Conservation (phyloP, 2,113 vertebrate species). For the Motacilla tschutschensis region DNA sequence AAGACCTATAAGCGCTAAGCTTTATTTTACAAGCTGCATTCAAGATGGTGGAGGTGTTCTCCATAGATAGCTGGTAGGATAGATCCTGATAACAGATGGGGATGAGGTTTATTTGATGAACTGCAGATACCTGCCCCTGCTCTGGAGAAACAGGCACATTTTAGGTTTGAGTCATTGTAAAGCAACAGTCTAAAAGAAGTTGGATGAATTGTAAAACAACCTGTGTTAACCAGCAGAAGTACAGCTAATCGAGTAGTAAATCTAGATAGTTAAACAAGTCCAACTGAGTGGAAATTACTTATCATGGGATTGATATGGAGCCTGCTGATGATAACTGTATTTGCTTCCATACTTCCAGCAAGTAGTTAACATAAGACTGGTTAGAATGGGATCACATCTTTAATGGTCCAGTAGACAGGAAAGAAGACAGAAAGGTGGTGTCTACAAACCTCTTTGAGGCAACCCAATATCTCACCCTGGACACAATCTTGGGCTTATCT, state of each 20-base stretch:
- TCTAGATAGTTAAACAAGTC: not conserved
- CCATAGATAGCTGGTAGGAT: not conserved
- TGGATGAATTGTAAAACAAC: not conserved
- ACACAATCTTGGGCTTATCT: not conserved
- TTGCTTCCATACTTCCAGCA: fast-evolving
- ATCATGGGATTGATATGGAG: not conserved
- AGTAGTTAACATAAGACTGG: not conserved
- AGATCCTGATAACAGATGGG: not conserved
- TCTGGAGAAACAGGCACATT: not conserved
- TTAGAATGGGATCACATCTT: not conserved
- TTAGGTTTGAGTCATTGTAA: not conserved
- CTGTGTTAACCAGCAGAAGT: not conserved
- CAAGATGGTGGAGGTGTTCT: not conserved
- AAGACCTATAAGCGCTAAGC: not conserved
- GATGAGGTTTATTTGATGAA: not conserved
- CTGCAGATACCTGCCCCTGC: not conserved
- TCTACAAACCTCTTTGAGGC: not conserved
- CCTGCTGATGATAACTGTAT: not conserved
- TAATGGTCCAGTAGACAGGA: not conserved
- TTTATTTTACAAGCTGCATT: not conserved
- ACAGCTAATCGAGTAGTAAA: not conserved
- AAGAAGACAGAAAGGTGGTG: not conserved
- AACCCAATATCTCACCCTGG: not conserved
- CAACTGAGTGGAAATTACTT: not conserved
- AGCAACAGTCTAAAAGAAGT: not conserved